Percentiles rank a stretch among this genome's conserved stretches.
Evolutionary conservation across 2,888 invertebrate genomes (phyloP).

Genomic region (Clusia tigrina): DNA sequence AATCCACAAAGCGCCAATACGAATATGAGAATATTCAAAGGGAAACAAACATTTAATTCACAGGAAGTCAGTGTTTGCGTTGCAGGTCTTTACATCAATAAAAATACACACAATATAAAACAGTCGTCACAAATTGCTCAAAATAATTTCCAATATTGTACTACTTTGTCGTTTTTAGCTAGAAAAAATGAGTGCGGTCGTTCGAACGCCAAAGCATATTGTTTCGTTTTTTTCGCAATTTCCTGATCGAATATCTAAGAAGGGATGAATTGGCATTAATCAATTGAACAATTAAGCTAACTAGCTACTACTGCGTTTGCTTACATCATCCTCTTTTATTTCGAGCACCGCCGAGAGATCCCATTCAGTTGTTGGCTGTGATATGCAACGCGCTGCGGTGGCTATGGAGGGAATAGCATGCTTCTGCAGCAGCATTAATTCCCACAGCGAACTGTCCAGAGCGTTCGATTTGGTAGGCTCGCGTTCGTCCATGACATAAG

Average conservation of each 20-base stretch:
- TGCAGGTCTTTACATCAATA: no score
- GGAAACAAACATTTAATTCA: no score
- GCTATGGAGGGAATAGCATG: slow-evolving; percentile 78
- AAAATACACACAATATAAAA: no score
- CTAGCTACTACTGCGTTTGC: slow-evolving; percentile 33
- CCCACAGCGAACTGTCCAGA: slow-evolving; percentile 91
- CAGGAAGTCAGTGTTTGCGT: no score
- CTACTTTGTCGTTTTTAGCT: slow-evolving; percentile 71
- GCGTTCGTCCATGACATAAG: slow-evolving; percentile 83
- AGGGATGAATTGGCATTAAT: neutral
- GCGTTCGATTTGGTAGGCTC: slow-evolving; percentile 83
- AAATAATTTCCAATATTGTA: slow-evolving; percentile 72
- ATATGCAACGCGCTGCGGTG: slow-evolving; percentile 76
- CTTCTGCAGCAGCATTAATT: slow-evolving; percentile 79
- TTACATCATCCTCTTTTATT: slow-evolving; percentile 70
- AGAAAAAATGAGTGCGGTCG: slow-evolving; percentile 72
- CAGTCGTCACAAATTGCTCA: slow-evolving; percentile 33
- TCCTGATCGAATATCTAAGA: slow-evolving; percentile 79
- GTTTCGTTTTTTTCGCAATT: slow-evolving; percentile 76
- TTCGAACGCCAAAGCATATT: slow-evolving; percentile 79
- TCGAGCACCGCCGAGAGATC: slow-evolving; percentile 75
- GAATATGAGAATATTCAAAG: no score
- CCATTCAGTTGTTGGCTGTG: slow-evolving; percentile 73
- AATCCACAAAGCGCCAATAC: no score
- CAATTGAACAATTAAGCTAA: neutral